Conservation (phyloP, 2,797 vertebrate genomes). For the Acipenser transmontanus region DNA sequence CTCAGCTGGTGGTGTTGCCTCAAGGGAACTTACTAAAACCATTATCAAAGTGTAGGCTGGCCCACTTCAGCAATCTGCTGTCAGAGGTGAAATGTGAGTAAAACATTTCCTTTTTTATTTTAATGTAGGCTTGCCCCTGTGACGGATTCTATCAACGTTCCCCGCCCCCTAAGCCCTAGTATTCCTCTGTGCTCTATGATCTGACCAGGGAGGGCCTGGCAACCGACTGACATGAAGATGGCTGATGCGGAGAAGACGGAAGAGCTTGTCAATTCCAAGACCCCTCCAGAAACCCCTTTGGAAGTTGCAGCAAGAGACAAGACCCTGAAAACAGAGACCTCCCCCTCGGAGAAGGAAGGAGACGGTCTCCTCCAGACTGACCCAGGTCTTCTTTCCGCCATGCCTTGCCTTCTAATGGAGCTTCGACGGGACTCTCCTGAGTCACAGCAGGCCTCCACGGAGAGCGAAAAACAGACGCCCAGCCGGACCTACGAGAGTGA, state of each 20-base stretch:
- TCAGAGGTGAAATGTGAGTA: background rate
- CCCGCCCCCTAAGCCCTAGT: constrained; percentile 27
- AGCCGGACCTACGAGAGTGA: constrained; percentile 82
- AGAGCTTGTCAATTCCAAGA: constrained; percentile 74
- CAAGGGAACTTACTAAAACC: too few species aligned
- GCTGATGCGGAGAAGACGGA: constrained; percentile 82
- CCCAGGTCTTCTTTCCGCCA: constrained; percentile 73
- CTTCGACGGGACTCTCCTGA: constrained; percentile 82
- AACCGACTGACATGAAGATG: constrained; percentile 87
- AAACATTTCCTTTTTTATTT: constrained; percentile 21
- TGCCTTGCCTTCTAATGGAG: constrained; percentile 90
- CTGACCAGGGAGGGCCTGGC: constrained; percentile 48
- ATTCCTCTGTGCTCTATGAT: constrained; percentile 56
- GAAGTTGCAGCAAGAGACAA: constrained; percentile 59
- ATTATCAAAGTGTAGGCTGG: background rate
- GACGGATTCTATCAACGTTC: too few species aligned
- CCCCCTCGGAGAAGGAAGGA: constrained; percentile 62
- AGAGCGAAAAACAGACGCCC: constrained; percentile 71
- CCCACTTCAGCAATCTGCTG: background rate
- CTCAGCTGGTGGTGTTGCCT: too few species aligned
- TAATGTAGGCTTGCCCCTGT: constrained; percentile 55
- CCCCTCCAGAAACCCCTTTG: constrained; percentile 63
- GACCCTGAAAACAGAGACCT: constrained; percentile 67
- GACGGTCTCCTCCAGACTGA: constrained; percentile 59
- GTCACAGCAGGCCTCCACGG: constrained; percentile 79